Base-by-base conservation (phyloP, 2,888 invertebrate species). In the Patella depressa region DNA sequence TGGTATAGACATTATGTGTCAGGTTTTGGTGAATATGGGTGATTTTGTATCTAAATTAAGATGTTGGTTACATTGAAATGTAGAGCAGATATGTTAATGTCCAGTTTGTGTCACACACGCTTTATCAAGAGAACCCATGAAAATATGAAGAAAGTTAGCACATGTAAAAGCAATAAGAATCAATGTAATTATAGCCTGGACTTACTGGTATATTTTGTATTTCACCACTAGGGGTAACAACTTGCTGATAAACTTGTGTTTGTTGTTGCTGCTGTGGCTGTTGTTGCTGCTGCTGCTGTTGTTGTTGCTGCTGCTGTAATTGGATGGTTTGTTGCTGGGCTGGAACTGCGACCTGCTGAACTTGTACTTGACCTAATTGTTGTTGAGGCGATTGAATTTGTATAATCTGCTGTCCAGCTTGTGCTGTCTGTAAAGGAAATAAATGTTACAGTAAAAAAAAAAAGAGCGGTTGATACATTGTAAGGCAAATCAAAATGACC, bases 291-390 rank as follows among this genome's bases (percentile, higher is more conserved):
- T 59, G 72, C 19, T 70, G 19, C 12, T 72, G 79, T 69, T 78
- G 81, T 14, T 75, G 78, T 65, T 77, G 79, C 57, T 71, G 75
- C n/a, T 81, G 81, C 24, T 77, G 72, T 72, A 81, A 83, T 45
- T 45, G 45, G 45, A 45, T 45, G 45, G 45, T 45, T 53, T 83
- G 80, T 71, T 84, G 84, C 12, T 79, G 79, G 1, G 78, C 79
- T 29, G 83, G 85, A 65, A 92, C 91, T 45, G 92, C 91, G 85
- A 92, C 93, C 79, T 92, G 92, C 73, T 83, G 78, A 76, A 79
- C 80, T 57, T 92, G 91, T 57, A 93, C 92, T 85, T 93, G 92
- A 77, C 92, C 92, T 69, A 79, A 90, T 88, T 54, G 84, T 80
- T 73, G 81, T 53, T 76, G 80, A n/a, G 77, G 82, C 19, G 81